A percentile compares a stretch with the other conserved stretches of the same genome.
These are phyloP conservation scores for Rhamphomyia laevipes DNA, from an alignment of 2,888 invertebrate species.

Conservation along the genomic window DNA sequence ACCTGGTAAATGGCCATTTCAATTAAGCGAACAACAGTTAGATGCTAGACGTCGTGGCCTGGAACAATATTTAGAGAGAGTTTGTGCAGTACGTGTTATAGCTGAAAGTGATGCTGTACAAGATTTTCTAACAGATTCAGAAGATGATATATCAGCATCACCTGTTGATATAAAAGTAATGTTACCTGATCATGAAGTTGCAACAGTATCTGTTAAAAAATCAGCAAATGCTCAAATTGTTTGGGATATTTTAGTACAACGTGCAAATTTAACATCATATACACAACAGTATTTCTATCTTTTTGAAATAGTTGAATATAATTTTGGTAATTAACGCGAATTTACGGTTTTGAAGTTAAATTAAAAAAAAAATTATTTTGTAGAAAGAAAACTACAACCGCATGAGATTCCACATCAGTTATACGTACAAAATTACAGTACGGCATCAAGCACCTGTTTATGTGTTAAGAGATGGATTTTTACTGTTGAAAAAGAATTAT, in stretches of 20 bases:
- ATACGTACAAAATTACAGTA: conserved; percentile 98
- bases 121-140: conserved; percentile 89
- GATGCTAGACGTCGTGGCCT: conserved; percentile 91
- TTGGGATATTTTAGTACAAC: conserved; percentile 74
- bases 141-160: conserved; percentile 66
- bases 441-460: conserved; percentile 91
- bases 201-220: conserved; percentile 77
- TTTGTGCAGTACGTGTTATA: conserved; percentile 94
- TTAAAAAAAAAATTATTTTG: not conserved
- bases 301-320: conserved; percentile 94
- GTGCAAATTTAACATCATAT: conserved; percentile 67
- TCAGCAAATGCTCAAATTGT: conserved; percentile 85
- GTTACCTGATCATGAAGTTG: conserved; percentile 82
- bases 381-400: conserved; percentile 80
- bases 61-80: conserved; percentile 95
- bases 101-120: conserved; percentile 96
- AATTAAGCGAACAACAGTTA: conserved; percentile 91
- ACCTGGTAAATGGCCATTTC: conserved; percentile 98
- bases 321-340: conserved; percentile 79
- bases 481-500: conserved; percentile 54
- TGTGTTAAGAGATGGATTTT: conserved; percentile 82
- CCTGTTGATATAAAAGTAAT: conserved; percentile 68
- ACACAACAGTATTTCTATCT: conserved; percentile 86
- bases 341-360: not conserved
- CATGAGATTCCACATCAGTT: conserved; percentile 94